phyloP scores from a whole-genome alignment of 92 coral and sea anemone genomes.

The Epizoanthus fatuus region DNA sequence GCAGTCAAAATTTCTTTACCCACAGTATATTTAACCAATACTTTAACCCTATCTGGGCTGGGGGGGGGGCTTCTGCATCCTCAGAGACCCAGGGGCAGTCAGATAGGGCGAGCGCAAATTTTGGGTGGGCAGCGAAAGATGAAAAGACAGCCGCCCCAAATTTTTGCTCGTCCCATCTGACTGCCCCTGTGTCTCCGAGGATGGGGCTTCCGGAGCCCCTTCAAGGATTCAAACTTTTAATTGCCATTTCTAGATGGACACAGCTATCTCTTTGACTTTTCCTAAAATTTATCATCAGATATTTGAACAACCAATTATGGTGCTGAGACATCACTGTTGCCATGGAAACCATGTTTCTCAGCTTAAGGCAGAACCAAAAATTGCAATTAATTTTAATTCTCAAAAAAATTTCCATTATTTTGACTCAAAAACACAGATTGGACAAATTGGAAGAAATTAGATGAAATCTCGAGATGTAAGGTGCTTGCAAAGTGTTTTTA shows the following conservation, averaged over 20 bases:
- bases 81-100: neutral
- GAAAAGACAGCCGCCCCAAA: too few species aligned
- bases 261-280: neutral
- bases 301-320: neutral
- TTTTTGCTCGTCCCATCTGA: neutral
- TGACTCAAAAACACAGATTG: conserved; percentile 2
- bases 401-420: neutral
- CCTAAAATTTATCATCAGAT: neutral
- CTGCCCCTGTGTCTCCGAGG: conserved; percentile 1
- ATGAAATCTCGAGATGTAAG: too few species aligned
- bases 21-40: neutral
- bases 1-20: neutral
- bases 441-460: neutral
- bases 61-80: neutral
- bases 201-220: conserved; percentile 2
- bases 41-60: conserved; percentile 1
- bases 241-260: neutral
- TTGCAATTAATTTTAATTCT: neutral
- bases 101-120: too few species aligned
- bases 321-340: neutral
- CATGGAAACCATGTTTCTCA: conserved; percentile 3
- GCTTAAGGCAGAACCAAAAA: neutral
- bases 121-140: too few species aligned
- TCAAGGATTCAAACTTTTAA: neutral
- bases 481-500: too few species aligned